phyloP scores from a whole-genome alignment of 2,113 vertebrate genomes.

The Austrofundulus limnaeus region DNA sequence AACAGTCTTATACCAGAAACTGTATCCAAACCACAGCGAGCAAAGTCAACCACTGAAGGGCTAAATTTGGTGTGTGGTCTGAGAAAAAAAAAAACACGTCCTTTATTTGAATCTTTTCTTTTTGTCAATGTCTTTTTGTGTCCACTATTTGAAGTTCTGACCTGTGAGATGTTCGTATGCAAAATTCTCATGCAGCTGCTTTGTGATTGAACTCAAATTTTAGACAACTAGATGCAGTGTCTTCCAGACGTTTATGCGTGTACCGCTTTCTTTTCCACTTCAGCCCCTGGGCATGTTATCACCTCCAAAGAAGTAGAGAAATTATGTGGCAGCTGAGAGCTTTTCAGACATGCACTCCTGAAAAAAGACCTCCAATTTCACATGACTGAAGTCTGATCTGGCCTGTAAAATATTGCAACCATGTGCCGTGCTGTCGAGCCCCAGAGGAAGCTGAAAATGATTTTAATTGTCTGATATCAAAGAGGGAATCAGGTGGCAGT shows the following conservation, averaged over 20 bases:
- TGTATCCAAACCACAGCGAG: conserved; percentile 63
- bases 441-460: conserved; percentile 52
- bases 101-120: conserved; percentile 7
- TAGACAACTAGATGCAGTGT: conserved; percentile 40
- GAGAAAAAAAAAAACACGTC: background rate
- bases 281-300: conserved; percentile 71
- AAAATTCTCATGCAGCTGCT: conserved; percentile 38
- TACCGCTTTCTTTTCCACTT: conserved; percentile 62
- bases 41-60: conserved; percentile 17
- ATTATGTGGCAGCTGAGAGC: conserved; percentile 57
- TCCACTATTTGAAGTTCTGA: background rate
- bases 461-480: conserved; percentile 65
- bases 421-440: conserved; percentile 70
- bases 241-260: conserved; percentile 35
- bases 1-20: conserved; percentile 67
- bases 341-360: conserved; percentile 54
- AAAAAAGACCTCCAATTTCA: conserved; percentile 70
- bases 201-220: conserved; percentile 29
- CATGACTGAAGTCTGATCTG: conserved; percentile 68
- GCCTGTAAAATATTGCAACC: conserved; percentile 71
- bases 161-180: background rate
- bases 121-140: background rate
- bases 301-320: conserved; percentile 57
- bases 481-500: conserved; percentile 46
- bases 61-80: conserved; percentile 32